Conservation (phyloP, 2,888 invertebrate species). For the Vannuccia rotundouncinata region DNA sequence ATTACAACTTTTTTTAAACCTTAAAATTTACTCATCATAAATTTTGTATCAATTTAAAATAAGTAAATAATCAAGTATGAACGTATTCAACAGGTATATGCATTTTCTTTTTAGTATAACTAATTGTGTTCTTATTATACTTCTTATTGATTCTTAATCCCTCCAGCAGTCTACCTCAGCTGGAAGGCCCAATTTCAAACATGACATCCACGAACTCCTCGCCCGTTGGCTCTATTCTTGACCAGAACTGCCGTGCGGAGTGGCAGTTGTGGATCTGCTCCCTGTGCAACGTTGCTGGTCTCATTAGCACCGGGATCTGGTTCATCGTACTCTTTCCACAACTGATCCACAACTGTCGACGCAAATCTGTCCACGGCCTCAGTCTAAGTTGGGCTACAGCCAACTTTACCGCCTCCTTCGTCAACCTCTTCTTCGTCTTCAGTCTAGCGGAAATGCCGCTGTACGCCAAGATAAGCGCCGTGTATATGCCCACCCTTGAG, state of each 20-base stretch:
- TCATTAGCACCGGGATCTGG: constrained; percentile 44
- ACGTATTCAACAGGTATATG: no score
- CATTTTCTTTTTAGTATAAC: no score
- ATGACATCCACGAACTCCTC: no score
- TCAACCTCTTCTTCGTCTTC: constrained; percentile 44
- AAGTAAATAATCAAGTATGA: no score
- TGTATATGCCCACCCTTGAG: constrained; percentile 44
- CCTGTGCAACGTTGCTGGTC: constrained; percentile 42
- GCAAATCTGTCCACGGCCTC: constrained; percentile 44
- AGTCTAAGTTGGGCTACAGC: constrained; percentile 44
- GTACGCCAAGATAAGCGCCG: constrained; percentile 43
- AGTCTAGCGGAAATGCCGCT: constrained; percentile 42
- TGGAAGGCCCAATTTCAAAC: no score
- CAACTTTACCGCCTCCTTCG: constrained; percentile 44
- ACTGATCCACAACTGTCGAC: constrained; percentile 44
- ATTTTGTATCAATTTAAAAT: no score
- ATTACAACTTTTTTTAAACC: no score
- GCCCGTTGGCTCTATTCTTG: no score
- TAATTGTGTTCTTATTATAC: no score
- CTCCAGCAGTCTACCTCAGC: no score
- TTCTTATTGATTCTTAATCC: no score
- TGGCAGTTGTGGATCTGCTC: constrained; percentile 44
- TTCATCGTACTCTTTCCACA: constrained; percentile 45
- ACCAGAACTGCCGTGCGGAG: constrained; percentile 43
- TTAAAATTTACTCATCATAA: no score